A percentile compares a stretch with the other conserved stretches of the same genome.
These are phyloP conservation scores for Eremobia ochroleuca DNA, from an alignment of 2,888 invertebrate species.

Conservation along the genomic window DNA sequence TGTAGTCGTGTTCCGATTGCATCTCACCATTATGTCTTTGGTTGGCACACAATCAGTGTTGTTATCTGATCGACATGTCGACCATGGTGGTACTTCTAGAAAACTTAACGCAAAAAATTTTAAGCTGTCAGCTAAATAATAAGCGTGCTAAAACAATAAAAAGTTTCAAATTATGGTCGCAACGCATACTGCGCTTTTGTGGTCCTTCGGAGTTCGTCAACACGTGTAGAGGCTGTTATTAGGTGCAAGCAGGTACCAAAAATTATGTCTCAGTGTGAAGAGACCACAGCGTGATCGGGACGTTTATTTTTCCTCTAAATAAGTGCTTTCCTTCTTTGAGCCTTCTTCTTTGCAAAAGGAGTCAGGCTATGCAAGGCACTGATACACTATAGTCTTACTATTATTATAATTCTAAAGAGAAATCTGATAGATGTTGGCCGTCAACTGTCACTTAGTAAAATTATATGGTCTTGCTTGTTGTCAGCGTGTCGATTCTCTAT, in stretches of 20 bases:
- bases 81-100: constrained; percentile 73
- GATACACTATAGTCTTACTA: background rate
- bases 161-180: background rate
- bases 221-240: background rate
- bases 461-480: background rate
- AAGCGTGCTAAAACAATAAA: constrained; percentile 74
- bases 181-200: background rate
- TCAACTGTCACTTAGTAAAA: background rate
- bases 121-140: constrained; percentile 77
- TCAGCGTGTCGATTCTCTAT: too few species aligned
- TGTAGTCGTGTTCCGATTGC: constrained; percentile 64
- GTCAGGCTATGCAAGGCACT: background rate
- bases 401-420: background rate
- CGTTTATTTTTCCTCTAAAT: background rate
- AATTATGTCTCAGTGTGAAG: background rate
- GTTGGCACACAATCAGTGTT: constrained; percentile 71
- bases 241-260: too few species aligned
- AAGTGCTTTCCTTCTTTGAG: background rate
- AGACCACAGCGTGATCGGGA: background rate
- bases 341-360: background rate
- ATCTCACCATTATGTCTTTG: constrained; percentile 71
- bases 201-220: background rate
- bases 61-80: constrained; percentile 66
- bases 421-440: background rate
- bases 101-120: constrained; percentile 74